Percentiles rank a stretch among this genome's conserved stretches.
These are phyloP conservation scores for Crenuchus spilurus DNA, from an alignment of 2,797 vertebrate species.

Conservation along the genomic window DNA sequence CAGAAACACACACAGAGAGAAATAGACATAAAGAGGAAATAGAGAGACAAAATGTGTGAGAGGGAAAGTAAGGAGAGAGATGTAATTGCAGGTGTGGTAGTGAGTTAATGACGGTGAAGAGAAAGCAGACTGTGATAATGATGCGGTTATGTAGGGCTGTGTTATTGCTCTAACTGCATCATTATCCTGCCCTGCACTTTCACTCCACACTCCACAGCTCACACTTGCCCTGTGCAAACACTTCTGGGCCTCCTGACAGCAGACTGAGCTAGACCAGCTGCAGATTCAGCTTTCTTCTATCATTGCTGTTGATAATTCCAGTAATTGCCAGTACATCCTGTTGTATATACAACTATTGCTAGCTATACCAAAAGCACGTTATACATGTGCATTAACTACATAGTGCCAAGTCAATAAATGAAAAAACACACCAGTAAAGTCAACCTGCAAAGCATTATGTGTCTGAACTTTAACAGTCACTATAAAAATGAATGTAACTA, in stretches of 20 bases:
- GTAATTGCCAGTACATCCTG: too few relatives aligned
- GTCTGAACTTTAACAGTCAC: too few relatives aligned
- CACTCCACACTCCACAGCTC: neutral
- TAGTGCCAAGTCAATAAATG: too few relatives aligned
- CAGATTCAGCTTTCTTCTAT: neutral
- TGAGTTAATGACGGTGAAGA: constrained; percentile 34
- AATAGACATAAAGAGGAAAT: neutral
- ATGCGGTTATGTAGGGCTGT: constrained; percentile 16
- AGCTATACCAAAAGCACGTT: too few relatives aligned
- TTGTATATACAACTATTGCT: too few relatives aligned
- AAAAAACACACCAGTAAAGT: too few relatives aligned
- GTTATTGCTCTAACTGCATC: constrained; percentile 33
- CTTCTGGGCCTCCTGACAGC: neutral
- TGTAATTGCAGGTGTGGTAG: constrained; percentile 45
- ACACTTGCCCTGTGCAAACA: too few relatives aligned
- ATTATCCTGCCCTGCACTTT: constrained; percentile 23
- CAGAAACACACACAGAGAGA: constrained; percentile 28
- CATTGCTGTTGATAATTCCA: neutral
- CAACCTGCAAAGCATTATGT: too few relatives aligned
- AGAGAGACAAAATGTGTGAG: neutral
- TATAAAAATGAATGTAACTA: too few relatives aligned
- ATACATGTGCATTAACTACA: too few relatives aligned
- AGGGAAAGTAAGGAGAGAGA: neutral
- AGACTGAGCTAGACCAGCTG: neutral
- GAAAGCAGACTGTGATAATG: constrained; percentile 29